These are phyloP conservation scores for Melangyna quadrimaculata DNA, from an alignment of 2,888 invertebrate species.

Conservation along the genomic window DNA sequence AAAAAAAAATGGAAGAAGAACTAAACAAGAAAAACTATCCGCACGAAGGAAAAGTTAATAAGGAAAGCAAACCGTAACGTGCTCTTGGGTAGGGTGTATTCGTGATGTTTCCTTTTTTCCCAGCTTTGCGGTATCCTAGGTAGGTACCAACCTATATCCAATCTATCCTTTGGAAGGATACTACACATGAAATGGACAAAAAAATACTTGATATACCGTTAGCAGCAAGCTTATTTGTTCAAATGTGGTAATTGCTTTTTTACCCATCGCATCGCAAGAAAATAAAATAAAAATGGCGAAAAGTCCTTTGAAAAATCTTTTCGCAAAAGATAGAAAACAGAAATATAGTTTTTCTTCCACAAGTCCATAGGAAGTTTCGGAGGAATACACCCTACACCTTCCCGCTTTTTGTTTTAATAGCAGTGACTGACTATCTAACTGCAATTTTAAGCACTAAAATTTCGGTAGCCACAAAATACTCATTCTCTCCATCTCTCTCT, in stretches of 20 bases:
- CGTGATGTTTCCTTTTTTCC: constrained; percentile 49
- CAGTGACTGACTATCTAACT: neutral
- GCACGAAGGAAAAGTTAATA: constrained; percentile 71
- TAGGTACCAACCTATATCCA: neutral
- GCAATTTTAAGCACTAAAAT: constrained; percentile 9
- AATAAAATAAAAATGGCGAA: constrained; percentile 20
- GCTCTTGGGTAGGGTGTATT: constrained; percentile 29
- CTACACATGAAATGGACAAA: constrained; percentile 21
- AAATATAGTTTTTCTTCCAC: neutral
- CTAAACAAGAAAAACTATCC: constrained; percentile 50
- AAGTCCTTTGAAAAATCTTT: constrained; percentile 67
- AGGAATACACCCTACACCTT: neutral
- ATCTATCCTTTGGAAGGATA: constrained; percentile 5
- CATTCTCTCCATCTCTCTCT: neutral
- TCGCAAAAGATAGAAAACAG: constrained; percentile 16
- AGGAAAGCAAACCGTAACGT: constrained; percentile 71
- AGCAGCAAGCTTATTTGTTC: constrained; percentile 66
- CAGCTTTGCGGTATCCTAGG: neutral
- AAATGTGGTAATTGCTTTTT: constrained; percentile 70
- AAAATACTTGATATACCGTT: constrained; percentile 27
- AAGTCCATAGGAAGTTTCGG: neutral
- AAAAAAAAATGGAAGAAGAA: neutral
- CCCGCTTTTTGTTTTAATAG: neutral
- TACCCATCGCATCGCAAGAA: constrained; percentile 12
- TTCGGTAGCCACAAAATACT: neutral